phyloP scores from a whole-genome alignment of 2,888 invertebrate species.

The Volucella inflata region DNA sequence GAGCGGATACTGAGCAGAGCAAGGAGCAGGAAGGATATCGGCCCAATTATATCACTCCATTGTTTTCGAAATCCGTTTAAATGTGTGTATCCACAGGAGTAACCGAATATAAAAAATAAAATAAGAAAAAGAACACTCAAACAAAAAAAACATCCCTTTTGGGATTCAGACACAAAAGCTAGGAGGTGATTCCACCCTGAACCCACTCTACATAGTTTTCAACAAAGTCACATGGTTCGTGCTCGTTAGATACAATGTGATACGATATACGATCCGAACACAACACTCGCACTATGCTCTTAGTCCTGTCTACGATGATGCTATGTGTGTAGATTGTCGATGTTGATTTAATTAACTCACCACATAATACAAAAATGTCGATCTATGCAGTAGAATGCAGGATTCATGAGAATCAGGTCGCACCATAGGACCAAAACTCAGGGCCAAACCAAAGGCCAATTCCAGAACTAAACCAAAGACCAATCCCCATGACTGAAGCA shows the following conservation, averaged over 20 bases:
- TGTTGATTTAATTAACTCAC: constrained; percentile 72
- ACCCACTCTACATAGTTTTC: constrained; percentile 18
- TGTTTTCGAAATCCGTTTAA: constrained; percentile 67
- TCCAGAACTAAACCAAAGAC: no score
- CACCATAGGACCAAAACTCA: neutral
- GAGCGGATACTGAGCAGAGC: constrained; percentile 4
- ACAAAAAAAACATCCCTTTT: neutral
- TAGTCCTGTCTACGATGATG: no score
- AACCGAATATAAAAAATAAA: neutral
- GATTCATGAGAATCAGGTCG: neutral
- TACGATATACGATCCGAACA: no score
- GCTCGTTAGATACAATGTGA: constrained; percentile 5
- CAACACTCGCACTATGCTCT: no score
- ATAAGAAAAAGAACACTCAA: neutral
- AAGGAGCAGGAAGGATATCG: constrained; percentile 27
- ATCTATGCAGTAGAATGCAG: constrained; percentile 27
- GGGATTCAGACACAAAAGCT: constrained; percentile 27
- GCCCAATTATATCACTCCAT: constrained; percentile 67
- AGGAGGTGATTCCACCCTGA: constrained; percentile 37
- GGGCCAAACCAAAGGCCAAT: neutral
- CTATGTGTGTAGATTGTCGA: constrained; percentile 30
- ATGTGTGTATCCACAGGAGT: constrained; percentile 17
- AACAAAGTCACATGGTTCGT: constrained; percentile 56
- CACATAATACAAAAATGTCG: constrained; percentile 56
- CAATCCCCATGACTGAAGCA: no score